Evolutionary conservation across 2,888 invertebrate species (phyloP).

Genomic region (Nezara viridula): DNA sequence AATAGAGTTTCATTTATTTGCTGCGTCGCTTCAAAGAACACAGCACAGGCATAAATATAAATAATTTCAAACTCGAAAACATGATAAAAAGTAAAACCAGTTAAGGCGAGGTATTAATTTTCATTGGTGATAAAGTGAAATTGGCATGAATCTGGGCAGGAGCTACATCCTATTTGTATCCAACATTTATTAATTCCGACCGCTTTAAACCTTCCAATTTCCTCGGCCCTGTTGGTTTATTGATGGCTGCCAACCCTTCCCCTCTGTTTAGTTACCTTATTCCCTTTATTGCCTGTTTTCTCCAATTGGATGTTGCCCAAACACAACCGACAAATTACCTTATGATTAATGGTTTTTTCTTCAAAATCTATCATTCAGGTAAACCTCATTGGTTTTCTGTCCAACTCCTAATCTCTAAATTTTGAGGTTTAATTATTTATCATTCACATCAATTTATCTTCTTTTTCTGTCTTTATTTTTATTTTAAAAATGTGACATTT

Average conservation of each 20-base stretch:
- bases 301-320: not conserved
- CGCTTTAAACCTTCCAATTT: constrained; percentile 40
- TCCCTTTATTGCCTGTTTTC: constrained; percentile 28
- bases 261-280: constrained; percentile 1
- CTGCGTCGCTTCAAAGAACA: not conserved
- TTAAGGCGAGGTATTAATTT: constrained; percentile 20
- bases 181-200: constrained; percentile 42
- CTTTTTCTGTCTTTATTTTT: too few relatives aligned
- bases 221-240: constrained; percentile 27
- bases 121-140: constrained; percentile 3
- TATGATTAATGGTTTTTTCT: not conserved
- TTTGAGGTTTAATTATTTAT: too few relatives aligned
- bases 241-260: constrained; percentile 2
- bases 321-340: not conserved
- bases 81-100: not conserved
- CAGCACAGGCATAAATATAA: not conserved
- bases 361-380: not conserved
- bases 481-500: too few relatives aligned
- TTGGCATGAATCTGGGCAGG: not conserved
- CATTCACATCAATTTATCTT: too few relatives aligned
- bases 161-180: not conserved
- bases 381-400: not conserved
- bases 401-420: not conserved
- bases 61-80: not conserved
- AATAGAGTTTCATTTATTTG: not conserved